Evolutionary conservation across 2,888 invertebrate genomes (phyloP).

Genomic region (Meiosimyza decipiens): DNA sequence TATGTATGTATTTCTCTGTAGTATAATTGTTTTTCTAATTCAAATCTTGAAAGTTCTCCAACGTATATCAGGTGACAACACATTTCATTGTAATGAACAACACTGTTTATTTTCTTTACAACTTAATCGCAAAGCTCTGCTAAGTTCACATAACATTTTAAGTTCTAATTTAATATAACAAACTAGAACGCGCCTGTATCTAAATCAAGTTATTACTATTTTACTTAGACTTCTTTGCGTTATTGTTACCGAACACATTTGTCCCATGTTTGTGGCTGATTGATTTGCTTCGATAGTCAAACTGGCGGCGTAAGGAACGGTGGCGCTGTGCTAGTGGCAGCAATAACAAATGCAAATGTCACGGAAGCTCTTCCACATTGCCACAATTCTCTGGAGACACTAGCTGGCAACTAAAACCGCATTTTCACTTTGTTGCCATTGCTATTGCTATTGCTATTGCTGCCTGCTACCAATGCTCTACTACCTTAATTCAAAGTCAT

Average conservation of each 20-base stretch:
- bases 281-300: slow-evolving; percentile 21
- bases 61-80: no score
- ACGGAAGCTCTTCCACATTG: slow-evolving; percentile 18
- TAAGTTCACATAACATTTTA: no score
- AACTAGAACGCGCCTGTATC: no score
- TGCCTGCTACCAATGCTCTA: not conserved
- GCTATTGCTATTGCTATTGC: not conserved
- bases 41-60: no score
- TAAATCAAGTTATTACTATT: no score
- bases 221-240: not conserved
- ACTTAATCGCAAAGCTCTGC: no score
- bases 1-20: no score
- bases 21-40: no score
- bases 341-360: slow-evolving; percentile 45
- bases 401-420: slow-evolving; percentile 28
- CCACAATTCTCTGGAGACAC: slow-evolving; percentile 30
- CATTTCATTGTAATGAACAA: no score
- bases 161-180: no score
- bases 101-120: no score
- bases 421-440: slow-evolving; percentile 16
- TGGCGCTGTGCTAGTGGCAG: slow-evolving; percentile 40
- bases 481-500: not conserved
- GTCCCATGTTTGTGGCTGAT: slow-evolving; percentile 5
- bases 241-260: no score
- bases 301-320: slow-evolving; percentile 28